Percentiles rank a stretch among this genome's conserved stretches.
These are phyloP conservation scores for Macrosteles quadrilineatus DNA, from an alignment of 1,140 invertebrate genomes.

Conservation along the genomic window DNA sequence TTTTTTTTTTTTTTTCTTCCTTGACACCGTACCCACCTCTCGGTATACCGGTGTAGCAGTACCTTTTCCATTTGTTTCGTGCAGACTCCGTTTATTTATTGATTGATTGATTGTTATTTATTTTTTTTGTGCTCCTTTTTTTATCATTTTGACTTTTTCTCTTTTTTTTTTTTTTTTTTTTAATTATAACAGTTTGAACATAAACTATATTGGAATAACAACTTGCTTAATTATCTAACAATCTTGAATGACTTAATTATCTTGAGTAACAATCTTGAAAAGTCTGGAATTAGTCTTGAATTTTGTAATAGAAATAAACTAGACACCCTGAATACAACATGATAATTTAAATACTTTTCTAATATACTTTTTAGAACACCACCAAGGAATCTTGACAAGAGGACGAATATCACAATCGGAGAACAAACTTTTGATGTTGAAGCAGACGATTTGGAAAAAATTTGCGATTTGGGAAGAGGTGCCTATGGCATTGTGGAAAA, in stretches of 20 bases:
- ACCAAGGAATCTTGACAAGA: slow-evolving; percentile 79
- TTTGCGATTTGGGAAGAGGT: slow-evolving; percentile 88
- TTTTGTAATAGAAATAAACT: not conserved
- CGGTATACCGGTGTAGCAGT: no score
- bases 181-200: not conserved
- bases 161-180: not conserved
- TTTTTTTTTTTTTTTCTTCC: no score
- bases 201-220: not conserved
- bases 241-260: not conserved
- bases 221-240: not conserved
- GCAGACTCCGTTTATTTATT: no score
- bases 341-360: not conserved
- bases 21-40: no score
- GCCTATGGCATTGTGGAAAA: slow-evolving; percentile 97
- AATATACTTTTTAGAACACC: slow-evolving; percentile 38
- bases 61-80: no score
- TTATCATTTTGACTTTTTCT: not conserved
- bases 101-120: no score
- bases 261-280: not conserved
- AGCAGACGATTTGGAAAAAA: slow-evolving; percentile 85
- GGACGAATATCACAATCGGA: slow-evolving; percentile 82
- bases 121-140: no score
- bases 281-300: no score
- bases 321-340: not conserved
- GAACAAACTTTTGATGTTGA: slow-evolving; percentile 87